A percentile compares a stretch with the other conserved stretches of the same genome.
phyloP scores from a whole-genome alignment of 2,888 invertebrate genomes.

The Galeruca laticollis region DNA sequence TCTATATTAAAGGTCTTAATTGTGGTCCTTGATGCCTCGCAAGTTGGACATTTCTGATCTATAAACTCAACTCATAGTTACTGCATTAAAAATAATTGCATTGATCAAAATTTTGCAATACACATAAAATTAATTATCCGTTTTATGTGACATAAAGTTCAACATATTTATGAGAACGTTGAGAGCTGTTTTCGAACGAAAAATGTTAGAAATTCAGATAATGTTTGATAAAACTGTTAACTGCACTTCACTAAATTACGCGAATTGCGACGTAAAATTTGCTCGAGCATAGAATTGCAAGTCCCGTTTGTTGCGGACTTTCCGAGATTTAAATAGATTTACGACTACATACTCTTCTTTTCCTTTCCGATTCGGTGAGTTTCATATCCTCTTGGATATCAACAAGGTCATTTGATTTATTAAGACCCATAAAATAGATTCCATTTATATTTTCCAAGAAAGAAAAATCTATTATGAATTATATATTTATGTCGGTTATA shows the following conservation, averaged over 20 bases:
- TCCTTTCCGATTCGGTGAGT: not conserved
- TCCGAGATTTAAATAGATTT: not conserved
- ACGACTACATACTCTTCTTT: not conserved
- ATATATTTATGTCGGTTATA: no score
- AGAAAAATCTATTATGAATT: no score
- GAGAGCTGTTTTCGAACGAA: not conserved
- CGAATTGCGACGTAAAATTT: constrained; percentile 1
- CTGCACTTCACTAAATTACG: constrained; percentile 1
- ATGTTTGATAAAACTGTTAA: constrained; percentile 2
- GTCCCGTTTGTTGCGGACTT: not conserved
- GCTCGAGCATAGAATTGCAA: not conserved
- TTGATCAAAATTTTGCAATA: no score
- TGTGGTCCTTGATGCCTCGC: no score
- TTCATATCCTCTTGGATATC: not conserved
- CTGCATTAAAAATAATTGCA: no score
- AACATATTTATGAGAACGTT: not conserved
- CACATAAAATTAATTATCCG: no score
- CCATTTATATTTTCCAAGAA: no score
- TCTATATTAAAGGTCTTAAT: no score
- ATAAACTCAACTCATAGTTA: no score
- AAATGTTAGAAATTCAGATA: not conserved
- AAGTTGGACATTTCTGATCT: no score
- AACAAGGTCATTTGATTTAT: not conserved
- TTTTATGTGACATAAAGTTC: not conserved
- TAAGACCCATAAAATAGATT: not conserved